Evolutionary conservation across 2,797 vertebrate species (phyloP).

Genomic region (Trematomus bernacchii): DNA sequence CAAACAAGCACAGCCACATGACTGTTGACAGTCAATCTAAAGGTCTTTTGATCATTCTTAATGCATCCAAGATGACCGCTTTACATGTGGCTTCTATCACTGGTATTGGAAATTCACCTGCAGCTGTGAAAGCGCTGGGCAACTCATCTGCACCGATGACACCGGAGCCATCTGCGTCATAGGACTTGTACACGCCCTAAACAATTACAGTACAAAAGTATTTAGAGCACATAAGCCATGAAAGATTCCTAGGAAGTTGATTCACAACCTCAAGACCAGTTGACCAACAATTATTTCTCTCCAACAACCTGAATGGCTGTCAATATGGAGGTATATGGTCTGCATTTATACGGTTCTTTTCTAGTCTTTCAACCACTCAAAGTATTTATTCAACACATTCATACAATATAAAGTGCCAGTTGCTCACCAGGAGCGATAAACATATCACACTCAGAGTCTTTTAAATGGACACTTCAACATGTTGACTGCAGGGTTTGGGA

Average conservation of each 20-base stretch:
- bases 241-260: background rate
- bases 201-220: slow-evolving; percentile 11
- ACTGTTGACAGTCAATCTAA: background rate
- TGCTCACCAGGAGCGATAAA: too few species aligned
- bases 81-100: background rate
- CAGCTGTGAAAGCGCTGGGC: slow-evolving; percentile 86
- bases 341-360: too few species aligned
- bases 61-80: background rate
- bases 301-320: background rate
- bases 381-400: too few species aligned
- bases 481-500: too few species aligned
- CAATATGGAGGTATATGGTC: too few species aligned
- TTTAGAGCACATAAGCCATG: background rate
- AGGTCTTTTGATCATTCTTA: background rate
- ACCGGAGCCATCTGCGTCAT: slow-evolving; percentile 78
- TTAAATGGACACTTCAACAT: too few species aligned
- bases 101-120: slow-evolving; percentile 80
- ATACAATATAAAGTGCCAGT: too few species aligned
- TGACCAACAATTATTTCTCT: background rate
- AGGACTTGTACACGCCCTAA: slow-evolving; percentile 82
- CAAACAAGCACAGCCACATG: background rate
- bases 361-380: too few species aligned
- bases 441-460: too few species aligned
- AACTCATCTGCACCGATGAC: slow-evolving; percentile 86
- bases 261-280: slow-evolving; percentile 6